A percentile compares a stretch with the other conserved stretches of the same genome.
These are phyloP conservation scores for Philypnodon macrostomus DNA, from an alignment of 2,797 vertebrate species.

Conservation along the genomic window DNA sequence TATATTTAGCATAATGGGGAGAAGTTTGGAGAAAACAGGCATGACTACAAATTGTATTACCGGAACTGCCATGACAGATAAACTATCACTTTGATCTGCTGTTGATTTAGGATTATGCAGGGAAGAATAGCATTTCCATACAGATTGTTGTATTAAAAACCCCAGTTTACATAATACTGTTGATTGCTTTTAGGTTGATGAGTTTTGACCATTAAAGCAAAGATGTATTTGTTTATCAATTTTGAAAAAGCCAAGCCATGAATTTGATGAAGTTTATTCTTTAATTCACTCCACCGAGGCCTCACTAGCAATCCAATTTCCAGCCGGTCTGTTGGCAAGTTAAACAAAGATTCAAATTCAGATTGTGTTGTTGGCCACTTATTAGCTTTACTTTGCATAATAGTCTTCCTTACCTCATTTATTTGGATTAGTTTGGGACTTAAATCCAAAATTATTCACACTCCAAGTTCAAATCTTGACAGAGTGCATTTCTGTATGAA, in stretches of 20 bases:
- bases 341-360: slow-evolving; percentile 39
- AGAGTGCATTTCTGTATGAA: slow-evolving; percentile 30
- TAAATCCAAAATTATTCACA: slow-evolving; percentile 30
- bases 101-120: slow-evolving; percentile 3
- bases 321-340: slow-evolving; percentile 20
- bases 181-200: slow-evolving; percentile 26
- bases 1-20: neutral
- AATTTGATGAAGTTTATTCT: slow-evolving; percentile 46
- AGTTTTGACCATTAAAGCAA: slow-evolving; percentile 39
- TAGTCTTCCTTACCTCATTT: slow-evolving; percentile 30
- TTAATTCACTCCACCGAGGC: slow-evolving; percentile 44
- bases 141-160: slow-evolving; percentile 37
- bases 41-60: slow-evolving; percentile 29
- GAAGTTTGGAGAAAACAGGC: slow-evolving; percentile 3
- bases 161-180: slow-evolving; percentile 43
- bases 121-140: slow-evolving; percentile 45
- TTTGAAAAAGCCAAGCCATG: slow-evolving; percentile 21
- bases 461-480: neutral
- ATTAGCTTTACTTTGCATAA: slow-evolving; percentile 56
- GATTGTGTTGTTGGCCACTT: slow-evolving; percentile 47
- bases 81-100: slow-evolving; percentile 34
- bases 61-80: slow-evolving; percentile 20
- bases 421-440: slow-evolving; percentile 29
- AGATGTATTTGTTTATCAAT: slow-evolving; percentile 40
- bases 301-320: slow-evolving; percentile 33